Percentiles rank a stretch among this genome's conserved stretches.
Evolutionary conservation across 2,113 vertebrate species (phyloP).

Genomic region (Chionis minor): DNA sequence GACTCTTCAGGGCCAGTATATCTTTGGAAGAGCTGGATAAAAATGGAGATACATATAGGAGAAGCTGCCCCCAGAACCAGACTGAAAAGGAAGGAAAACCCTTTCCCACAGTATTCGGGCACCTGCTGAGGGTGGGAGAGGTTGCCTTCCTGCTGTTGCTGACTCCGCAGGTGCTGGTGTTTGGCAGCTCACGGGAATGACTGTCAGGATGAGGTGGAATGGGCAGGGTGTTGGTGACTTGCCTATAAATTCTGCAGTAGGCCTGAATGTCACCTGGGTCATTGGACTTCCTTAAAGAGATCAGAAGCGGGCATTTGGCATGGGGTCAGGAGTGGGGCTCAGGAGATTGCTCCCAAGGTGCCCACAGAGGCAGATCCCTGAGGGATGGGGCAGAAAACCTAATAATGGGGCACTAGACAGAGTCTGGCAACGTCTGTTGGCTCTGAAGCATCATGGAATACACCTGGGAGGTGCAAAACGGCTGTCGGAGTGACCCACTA

Average conservation of each 20-base stretch:
- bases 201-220: neutral
- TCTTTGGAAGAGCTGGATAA: neutral
- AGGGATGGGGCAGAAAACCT: neutral
- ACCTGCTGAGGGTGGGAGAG: neutral
- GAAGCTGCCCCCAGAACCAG: neutral
- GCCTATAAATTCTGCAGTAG: neutral
- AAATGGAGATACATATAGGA: neutral
- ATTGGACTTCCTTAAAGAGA: neutral
- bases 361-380: neutral
- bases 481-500: neutral
- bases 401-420: neutral
- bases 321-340: neutral
- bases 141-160: neutral
- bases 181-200: accelerated
- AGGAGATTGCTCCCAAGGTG: neutral
- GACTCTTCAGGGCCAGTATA: neutral
- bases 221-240: neutral
- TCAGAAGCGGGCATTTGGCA: neutral
- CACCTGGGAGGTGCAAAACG: neutral
- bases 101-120: neutral
- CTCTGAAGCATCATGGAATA: neutral
- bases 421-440: neutral
- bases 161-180: neutral
- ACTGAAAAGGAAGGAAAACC: neutral
- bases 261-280: neutral